A percentile compares a stretch with the other conserved stretches of the same genome.
Conservation (phyloP, 2,797 vertebrate species). For the Neosalanx taihuensis region DNA sequence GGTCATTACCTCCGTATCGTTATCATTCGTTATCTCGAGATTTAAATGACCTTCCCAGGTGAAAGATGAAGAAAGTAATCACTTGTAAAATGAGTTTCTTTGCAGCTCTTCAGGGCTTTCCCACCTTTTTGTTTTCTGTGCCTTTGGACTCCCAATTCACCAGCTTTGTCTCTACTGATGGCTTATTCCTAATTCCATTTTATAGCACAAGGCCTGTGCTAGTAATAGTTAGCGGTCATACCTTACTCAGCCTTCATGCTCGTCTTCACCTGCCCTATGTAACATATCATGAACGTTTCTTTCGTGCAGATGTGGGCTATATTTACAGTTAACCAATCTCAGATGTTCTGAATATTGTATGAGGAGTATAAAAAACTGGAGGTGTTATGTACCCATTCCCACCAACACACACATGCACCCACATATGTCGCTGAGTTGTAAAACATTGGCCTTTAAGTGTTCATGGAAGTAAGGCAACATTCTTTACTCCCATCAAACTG, state of each 20-base stretch:
- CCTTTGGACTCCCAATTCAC: background rate
- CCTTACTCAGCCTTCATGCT: too few relatives aligned
- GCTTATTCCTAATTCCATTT: too few relatives aligned
- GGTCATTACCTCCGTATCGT: conserved; percentile 60
- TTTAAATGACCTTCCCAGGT: conserved; percentile 55
- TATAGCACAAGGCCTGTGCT: too few relatives aligned
- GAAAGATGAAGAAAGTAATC: conserved; percentile 54
- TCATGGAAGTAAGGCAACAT: too few relatives aligned
- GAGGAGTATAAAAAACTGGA: background rate
- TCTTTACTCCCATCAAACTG: too few relatives aligned
- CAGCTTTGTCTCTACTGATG: background rate
- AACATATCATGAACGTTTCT: too few relatives aligned
- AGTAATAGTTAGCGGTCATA: too few relatives aligned
- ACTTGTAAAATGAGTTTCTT: conserved; percentile 30
- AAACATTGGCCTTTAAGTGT: too few relatives aligned
- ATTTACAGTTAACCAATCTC: background rate
- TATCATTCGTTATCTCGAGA: conserved; percentile 49
- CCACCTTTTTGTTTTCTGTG: background rate
- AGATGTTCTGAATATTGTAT: background rate
- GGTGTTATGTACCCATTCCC: background rate
- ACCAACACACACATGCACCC: background rate
- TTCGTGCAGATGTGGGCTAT: background rate
- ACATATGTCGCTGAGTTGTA: background rate
- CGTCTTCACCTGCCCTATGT: too few relatives aligned
- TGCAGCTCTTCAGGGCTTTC: background rate